Evolutionary conservation across 2,797 vertebrate genomes (phyloP).

Genomic region (Limosa lapponica): DNA sequence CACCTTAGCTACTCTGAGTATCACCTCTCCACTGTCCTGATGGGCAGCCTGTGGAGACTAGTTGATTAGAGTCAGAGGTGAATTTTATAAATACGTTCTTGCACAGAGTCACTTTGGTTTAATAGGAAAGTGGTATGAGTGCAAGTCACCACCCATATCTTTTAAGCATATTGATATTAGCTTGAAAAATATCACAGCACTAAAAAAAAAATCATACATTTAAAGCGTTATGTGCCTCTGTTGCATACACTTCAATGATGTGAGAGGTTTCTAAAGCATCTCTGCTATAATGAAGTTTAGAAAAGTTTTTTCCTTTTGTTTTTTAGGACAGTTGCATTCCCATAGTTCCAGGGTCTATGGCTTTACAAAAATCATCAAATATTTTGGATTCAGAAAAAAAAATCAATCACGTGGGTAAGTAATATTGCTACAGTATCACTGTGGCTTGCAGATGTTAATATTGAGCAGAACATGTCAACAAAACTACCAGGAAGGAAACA

Average conservation of each 20-base stretch:
- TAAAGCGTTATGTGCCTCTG: neutral
- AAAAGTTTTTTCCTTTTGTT: neutral
- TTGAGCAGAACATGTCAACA: neutral
- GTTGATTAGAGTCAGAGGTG: neutral
- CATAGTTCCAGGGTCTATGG: neutral
- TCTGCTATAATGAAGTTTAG: neutral
- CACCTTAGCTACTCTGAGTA: neutral
- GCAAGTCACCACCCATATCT: neutral
- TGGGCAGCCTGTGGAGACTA: neutral
- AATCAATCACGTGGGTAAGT: neutral
- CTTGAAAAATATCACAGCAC: neutral
- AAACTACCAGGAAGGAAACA: neutral
- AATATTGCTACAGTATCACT: neutral
- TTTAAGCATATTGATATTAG: neutral
- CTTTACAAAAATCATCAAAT: neutral
- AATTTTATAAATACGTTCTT: neutral
- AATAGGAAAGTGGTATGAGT: neutral
- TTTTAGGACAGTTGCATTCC: neutral
- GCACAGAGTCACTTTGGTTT: neutral
- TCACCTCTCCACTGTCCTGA: neutral
- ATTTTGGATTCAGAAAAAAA: neutral
- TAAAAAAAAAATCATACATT: neutral
- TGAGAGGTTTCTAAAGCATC: neutral
- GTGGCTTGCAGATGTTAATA: neutral
- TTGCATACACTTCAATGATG: neutral